Base-by-base conservation (phyloP, 2,113 vertebrate species). In the Actenoides hombroni region DNA sequence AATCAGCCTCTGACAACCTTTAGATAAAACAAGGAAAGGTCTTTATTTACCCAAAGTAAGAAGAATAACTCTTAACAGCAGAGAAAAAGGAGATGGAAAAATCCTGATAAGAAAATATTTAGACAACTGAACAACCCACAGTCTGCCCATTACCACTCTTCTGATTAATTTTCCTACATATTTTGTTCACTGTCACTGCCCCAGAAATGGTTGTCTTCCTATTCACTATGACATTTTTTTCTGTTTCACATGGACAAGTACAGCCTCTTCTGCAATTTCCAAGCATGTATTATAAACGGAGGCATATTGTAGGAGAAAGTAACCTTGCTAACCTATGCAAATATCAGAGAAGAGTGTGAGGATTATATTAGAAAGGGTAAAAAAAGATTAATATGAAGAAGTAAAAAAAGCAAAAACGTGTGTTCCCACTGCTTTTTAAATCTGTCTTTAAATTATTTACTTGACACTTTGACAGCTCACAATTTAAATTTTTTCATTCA, bases 361-460 rank as follows among this genome's bases (percentile, higher is more conserved):
- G 35, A 53, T 91, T 82, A 44, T 49, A 49, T 73, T 69, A 73
- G 19, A 81, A 75, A 82, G 44, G 44, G n/a, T 78, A 51, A 51
- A 84, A 86, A 84, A 57, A 3, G 3, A 28, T 81, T 73, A 61
- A 25, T 26, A 79, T n/a, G 37, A 88, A 92, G 37, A 82, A 74
- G 64, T 7, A 82, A 20, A 65, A 73, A 89, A 88, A 71, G 37
- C 11, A 79, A 48, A 12, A 82, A 95, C 33, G 37, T 37, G 17
- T 90, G 40, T 67, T 90, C 67, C 82, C 28, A 65, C 37, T 82
- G 25, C 49, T 76, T 74, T 88, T 86, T 17, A 92, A 61, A 84
- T 51, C 18, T 81, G 26, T 79, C 74, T 74, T 93, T 88, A 87
- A 84, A 92, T 89, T 61, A 96, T 92, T 95, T 94, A 68, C 67